Base-by-base conservation (phyloP, 2,113 vertebrate genomes). In the Oreocharis arfaki region DNA sequence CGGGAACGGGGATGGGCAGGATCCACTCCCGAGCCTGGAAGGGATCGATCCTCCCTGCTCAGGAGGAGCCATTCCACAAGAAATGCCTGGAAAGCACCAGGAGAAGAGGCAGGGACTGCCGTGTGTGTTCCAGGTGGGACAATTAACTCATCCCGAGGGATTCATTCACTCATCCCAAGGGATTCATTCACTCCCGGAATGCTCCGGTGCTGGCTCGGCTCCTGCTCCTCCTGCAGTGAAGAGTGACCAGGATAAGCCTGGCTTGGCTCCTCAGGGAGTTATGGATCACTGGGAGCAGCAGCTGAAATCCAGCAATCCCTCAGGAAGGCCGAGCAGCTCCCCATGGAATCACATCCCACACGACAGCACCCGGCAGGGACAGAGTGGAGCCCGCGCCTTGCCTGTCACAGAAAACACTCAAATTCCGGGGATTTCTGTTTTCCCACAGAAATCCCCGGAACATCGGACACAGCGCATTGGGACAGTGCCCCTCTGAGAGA, bases 51-150 rank as follows among this genome's bases (percentile, higher is more conserved):
- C 68, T 65, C 83, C 33, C 10, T 1, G 41, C 65, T 75, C 41
- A 10, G 63, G 46, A 70, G 2, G 3, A 3, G 60, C 53, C 24
- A 1, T 11, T 26, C 69, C n/a, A 32, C 35, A 7, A 8, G 44
- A 23, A 74, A 32, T 1, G 57, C 68, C 75, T 4, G 26, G 33
- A 37, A 52, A 68, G 74, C 83, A 33, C 7, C 33, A 16, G 42
- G 44, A 5, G 55, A 74, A 60, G 74, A 47, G 37, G 53, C 73
- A 44, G 41, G 35, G 12, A 7, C 1, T 9, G 2, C 3, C 0
- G 2, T 2, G 32, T 3, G 0, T 4, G 39, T 8, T 49, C 60
- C 52, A 7, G 39, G 39, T 8, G 35, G 41, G 67, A 3, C 13
- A 53, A 70, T 78, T 26, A 16, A 59, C 24, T 26, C 37, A 16